Percentiles rank a stretch among this genome's conserved stretches.
phyloP scores from a whole-genome alignment of 2,797 vertebrate species.

The Thunnus albacares region DNA sequence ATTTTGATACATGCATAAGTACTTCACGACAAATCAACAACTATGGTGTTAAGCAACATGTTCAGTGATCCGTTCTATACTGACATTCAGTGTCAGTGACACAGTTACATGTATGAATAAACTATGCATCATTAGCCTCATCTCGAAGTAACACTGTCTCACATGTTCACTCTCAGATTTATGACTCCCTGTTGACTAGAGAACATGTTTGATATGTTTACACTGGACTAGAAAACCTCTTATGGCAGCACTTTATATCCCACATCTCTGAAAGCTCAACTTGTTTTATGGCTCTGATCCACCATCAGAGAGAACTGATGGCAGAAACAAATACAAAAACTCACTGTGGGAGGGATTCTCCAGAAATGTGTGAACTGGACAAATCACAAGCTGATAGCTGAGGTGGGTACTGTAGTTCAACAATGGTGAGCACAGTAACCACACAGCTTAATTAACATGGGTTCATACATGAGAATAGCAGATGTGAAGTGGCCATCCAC shows the following conservation, averaged over 20 bases:
- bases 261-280: conserved; percentile 2
- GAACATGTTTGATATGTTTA: conserved; percentile 51
- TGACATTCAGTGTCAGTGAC: not conserved
- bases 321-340: not conserved
- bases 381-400: not conserved
- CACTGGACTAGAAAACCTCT: conserved; percentile 46
- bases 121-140: conserved; percentile 13
- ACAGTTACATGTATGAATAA: not conserved
- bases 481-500: not conserved
- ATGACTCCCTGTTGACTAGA: conserved; percentile 38
- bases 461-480: not conserved
- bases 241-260: conserved; percentile 62
- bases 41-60: not conserved
- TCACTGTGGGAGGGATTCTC: not conserved
- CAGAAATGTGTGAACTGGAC: not conserved
- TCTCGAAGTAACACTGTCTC: conserved; percentile 15
- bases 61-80: not conserved
- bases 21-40: not conserved
- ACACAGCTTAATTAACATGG: not conserved
- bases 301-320: not conserved
- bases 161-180: conserved; percentile 36
- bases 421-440: not conserved
- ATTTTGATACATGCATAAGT: not conserved
- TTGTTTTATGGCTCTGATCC: conserved; percentile 1
- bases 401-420: not conserved